Base-by-base conservation (phyloP, 2,888 invertebrate species). In the Rhynchonema sp. region DNA sequence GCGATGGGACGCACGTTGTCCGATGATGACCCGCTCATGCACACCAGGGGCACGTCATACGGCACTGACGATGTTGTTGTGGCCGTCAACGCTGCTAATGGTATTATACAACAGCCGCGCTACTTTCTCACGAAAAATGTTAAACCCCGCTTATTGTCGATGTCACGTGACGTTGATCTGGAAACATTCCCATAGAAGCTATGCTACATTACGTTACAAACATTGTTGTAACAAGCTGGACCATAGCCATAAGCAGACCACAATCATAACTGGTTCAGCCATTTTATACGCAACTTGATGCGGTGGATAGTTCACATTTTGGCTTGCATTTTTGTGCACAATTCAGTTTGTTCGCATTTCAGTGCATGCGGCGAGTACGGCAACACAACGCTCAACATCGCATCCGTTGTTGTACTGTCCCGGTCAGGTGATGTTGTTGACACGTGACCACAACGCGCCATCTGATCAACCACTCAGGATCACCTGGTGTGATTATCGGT, bases 381-480 rank as follows among this genome's bases (percentile, higher is more conserved):
- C 17, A 17, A 17, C 9, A 17, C 38, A 17, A 13, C 38, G 6
- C 9, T 38, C 38, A 6, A 38, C 38, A 17, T 17, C 9, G 9
- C 9, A 17, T 17, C 17, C 9, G 6, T 6, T 38, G 38, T 38
- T 86, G 46, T 86, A 81, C 72, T 82, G 84, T 6, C 84, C 84
- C 2, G 87, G 87, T 3, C 80, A 82, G 65, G 84, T 87, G 68
- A 76, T 87, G 61, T 86, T 87, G 70, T 82, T 87, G 60, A 80
- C 81, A 22, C 59, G 28, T 1, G 28, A 25, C 26, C 23, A 20
- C 49, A 55, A 71, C 71, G 46, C 20, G 22, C 9, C 26, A 55
- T 6, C 57, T 28, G 49, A n/a, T n/a, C 28, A 60, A 62, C 63
- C 22, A 65, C 65, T 27, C 27, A 26, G 27, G 6, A n/a, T 27